phyloP scores from a whole-genome alignment of 1,140 invertebrate species.

The Hylaeus volcanicus region DNA sequence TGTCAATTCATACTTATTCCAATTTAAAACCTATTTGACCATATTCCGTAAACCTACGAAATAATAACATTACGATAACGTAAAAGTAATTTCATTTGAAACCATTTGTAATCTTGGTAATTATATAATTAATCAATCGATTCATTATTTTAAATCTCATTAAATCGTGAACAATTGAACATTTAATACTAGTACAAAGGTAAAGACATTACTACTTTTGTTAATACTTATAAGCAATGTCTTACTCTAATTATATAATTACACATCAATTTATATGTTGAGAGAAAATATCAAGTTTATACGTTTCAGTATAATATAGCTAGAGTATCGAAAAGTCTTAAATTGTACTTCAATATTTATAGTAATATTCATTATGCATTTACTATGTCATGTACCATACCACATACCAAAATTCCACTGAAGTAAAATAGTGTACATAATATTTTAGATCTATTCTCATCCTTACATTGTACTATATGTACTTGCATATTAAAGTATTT shows the following conservation, averaged over 20 bases:
- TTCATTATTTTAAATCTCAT: slow-evolving; percentile 15
- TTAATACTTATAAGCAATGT: slow-evolving; percentile 26
- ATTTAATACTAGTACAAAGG: slow-evolving; percentile 25
- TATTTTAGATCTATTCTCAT: slow-evolving; percentile 8
- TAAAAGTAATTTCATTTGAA: not conserved
- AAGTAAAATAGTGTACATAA: slow-evolving; percentile 16
- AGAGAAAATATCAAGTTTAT: slow-evolving; percentile 34
- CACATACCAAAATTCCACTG: slow-evolving; percentile 2
- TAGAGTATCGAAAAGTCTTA: slow-evolving; percentile 3
- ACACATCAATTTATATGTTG: slow-evolving; percentile 24
- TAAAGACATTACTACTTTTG: not conserved
- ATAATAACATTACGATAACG: not conserved
- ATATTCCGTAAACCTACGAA: not conserved
- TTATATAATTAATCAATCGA: not conserved
- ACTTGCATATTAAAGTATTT: slow-evolving; percentile 8
- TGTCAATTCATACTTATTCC: not conserved
- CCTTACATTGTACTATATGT: slow-evolving; percentile 2
- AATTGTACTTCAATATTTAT: slow-evolving; percentile 8
- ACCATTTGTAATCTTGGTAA: not conserved
- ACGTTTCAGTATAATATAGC: slow-evolving; percentile 13
- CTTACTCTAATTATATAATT: slow-evolving; percentile 17
- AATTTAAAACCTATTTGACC: slow-evolving; percentile 9
- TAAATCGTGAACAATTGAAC: slow-evolving; percentile 11
- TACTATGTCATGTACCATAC: not conserved
- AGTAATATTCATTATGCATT: not conserved